A percentile compares a stretch with the other conserved stretches of the same genome.
phyloP scores from a whole-genome alignment of 1,140 invertebrate species.

The Amyelois transitella region DNA sequence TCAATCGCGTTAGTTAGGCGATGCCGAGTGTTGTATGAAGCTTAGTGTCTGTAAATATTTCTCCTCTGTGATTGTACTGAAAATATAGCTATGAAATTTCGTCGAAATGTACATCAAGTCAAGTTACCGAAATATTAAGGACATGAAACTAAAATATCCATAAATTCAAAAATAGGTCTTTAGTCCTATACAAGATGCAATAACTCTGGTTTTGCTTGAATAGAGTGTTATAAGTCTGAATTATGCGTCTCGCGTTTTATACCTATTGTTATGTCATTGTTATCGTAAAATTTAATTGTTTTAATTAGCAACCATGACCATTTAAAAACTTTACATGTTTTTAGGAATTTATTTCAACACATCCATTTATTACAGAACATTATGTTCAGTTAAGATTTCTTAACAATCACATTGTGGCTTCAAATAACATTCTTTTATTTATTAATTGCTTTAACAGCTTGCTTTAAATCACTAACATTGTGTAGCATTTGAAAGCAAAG shows the following conservation, averaged over 20 bases:
- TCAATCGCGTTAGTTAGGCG: neutral
- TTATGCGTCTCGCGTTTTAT: neutral
- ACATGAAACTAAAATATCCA: no score
- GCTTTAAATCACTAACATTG: neutral
- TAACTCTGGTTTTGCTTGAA: neutral
- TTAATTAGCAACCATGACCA: no score
- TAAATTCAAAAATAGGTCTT: no score
- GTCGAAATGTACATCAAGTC: no score
- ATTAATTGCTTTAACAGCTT: neutral
- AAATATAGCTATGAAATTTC: neutral
- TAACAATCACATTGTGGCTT: no score
- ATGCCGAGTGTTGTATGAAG: neutral
- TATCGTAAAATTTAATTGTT: neutral
- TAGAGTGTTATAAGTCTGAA: neutral
- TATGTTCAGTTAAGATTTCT: no score
- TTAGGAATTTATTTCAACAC: no score
- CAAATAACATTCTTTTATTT: no score
- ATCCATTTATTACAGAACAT: no score
- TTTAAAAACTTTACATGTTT: no score
- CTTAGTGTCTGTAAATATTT: neutral
- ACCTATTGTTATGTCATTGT: neutral
- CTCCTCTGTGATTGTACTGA: neutral
- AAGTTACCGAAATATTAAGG: no score
- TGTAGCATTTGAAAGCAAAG: neutral
- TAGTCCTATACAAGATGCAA: no score